Evolutionary conservation across 2,113 vertebrate species (phyloP), one percentile per base, ranked within the genome.

Genomic region (Melanotaenia duboulayi): DNA sequence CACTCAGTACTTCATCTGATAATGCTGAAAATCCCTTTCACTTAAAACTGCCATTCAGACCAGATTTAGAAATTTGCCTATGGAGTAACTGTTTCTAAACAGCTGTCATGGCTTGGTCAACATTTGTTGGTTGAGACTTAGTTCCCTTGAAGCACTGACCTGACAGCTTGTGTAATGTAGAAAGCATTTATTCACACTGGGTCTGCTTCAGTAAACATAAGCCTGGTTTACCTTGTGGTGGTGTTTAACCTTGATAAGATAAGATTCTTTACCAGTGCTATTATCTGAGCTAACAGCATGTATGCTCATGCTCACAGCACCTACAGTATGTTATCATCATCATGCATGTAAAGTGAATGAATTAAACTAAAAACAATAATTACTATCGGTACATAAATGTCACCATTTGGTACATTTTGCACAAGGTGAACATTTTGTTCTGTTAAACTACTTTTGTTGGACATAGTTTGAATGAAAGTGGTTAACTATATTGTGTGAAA

Each of bases 291-390:
- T 39, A 65, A 57, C 42, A 69, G 55, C 42, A 28, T 39, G 48
- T 81, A 39, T 37, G 60, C 46, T 72, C 72, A 68, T 37, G 55
- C 51, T 65, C 62, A 64, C 40, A 50, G 62, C 63, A 71, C 46
- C 37, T 48, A n/a, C n/a, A n/a, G n/a, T n/a, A 57, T 48, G 39
- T 48, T 50, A 24, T 64, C 44, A n/a, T 64, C 60, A 19, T 23
- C 4, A 16, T 39, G n/a, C 2, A 20, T 28, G 11, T 17, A 35
- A 11, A n/a, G 52, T 14, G 14, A 55, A 25, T 12, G 20, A 49
- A 22, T 22, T 20, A 19, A 8, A 25, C 14, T 51, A 44, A 51
- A 51, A 32, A 25, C 9, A 28, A 20, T 23, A 35, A 65, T 20
- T 23, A 28, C 37, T 14, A 1, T 8, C 32, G 10, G 5, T 13